These are phyloP conservation scores for Disparrhopalites patrizii DNA, from an alignment of 2,888 invertebrate species.

Conservation along the genomic window DNA sequence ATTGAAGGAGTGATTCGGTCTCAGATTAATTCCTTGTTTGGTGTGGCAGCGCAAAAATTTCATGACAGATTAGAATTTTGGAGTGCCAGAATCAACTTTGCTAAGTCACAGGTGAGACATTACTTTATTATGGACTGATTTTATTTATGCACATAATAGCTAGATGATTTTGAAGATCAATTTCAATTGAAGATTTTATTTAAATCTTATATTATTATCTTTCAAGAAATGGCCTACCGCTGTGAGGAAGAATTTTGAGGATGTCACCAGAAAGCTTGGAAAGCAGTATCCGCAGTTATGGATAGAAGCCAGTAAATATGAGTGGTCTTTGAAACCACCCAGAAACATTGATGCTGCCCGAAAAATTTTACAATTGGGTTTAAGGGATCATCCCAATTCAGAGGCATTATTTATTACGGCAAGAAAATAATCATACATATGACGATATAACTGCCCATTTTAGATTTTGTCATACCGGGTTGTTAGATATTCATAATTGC, in stretches of 20 bases:
- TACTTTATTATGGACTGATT: neutral
- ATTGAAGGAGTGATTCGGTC: constrained; percentile 25
- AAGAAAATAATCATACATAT: no score
- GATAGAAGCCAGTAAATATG: constrained; percentile 33
- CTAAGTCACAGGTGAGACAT: constrained; percentile 18
- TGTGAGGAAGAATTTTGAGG: constrained; percentile 24
- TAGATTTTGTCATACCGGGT: no score
- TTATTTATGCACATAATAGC: neutral
- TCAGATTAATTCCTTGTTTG: constrained; percentile 27
- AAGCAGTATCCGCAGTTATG: constrained; percentile 28
- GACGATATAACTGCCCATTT: no score
- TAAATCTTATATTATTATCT: neutral
- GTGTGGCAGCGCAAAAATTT: constrained; percentile 13
- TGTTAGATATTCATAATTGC: no score
- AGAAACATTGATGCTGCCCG: constrained; percentile 29
- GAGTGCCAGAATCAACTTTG: constrained; percentile 27
- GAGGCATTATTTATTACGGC: constrained; percentile 29
- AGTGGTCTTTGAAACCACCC: constrained; percentile 22
- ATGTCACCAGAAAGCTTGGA: constrained; percentile 28
- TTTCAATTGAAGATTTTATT: neutral
- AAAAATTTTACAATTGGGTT: constrained; percentile 24
- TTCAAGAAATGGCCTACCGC: constrained; percentile 25
- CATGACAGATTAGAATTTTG: constrained; percentile 26
- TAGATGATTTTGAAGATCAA: neutral
- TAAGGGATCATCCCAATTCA: constrained; percentile 16